Base-by-base conservation (phyloP, 2,888 invertebrate genomes). In the Chaetogeoica ovagalla region DNA sequence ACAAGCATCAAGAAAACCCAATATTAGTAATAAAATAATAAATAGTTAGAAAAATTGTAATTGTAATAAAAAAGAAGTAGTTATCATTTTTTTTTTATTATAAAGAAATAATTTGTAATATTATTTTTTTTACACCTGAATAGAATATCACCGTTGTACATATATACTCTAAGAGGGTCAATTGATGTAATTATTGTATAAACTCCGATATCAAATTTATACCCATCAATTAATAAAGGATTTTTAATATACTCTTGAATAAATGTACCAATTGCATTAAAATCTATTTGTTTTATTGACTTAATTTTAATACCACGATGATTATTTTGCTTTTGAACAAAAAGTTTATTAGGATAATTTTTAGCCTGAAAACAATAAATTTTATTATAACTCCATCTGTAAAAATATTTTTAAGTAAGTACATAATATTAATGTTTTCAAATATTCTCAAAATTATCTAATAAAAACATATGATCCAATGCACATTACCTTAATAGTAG, bases 131-230 rank as follows among this genome's bases (percentile, higher is more conserved):
- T 13, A 37, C 87, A 93, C 93, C 95, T 92, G 85, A 98, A 92
- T 11, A 98, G 87, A 13, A 94, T 92, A 85, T 98, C 98, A 5
- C 93, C 94, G 85, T 93, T 93, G 85, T 95, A 95, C 84, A 93
- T 92, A 85, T 98, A 98, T 2, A 93, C 91, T 83, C 97, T 89
- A 37, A 98, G 87, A 0, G 98, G 98, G 86, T 95, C 90, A 2
- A 98, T 89, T 0, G 96, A 97, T 0, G 97, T 97, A 30, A 98
- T 87, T 0, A 93, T 92, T 0, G 94, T 94, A 86, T 98, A 98
- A 81, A 98, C 91, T 13, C 98, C 98, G 86, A 98, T 94, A 87
- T 98, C 98, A 87, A 98, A 98, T 88, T 97, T 97, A 86, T 94
- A 91, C 1, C 95, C 96, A 86, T 96, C 96, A 5, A 98, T 92